Base-by-base conservation (phyloP, 2,888 invertebrate genomes). In the Acleris cristana region DNA sequence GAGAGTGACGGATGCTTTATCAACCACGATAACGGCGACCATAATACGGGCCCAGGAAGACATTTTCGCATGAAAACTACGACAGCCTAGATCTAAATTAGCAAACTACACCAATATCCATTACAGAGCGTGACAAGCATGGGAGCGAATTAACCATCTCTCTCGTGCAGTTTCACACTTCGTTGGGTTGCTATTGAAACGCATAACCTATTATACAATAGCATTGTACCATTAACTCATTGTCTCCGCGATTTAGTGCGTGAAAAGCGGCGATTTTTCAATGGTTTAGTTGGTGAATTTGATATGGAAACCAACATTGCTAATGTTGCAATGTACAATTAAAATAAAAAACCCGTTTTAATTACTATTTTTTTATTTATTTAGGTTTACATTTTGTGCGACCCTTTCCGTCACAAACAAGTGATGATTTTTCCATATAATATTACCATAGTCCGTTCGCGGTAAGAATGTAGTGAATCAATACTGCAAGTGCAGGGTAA, bases 121-220 rank as follows among this genome's bases (percentile, higher is more conserved):
- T 58, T 23, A 44, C 45, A 48, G n/a, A 58, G 57, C 23, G 18
- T 58, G 58, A 58, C 26, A 62, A 63, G 48, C 58, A 63, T 67
- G 58, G 48, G 26, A 67, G 45, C 34, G 64, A 65, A 65, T 72
- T 66, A 68, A 54, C 59, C 56, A 65, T 71, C 70, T 68, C 64
- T 67, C 67, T 54, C 68, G 68, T 64, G 63, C 64, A 68, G 69
- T 72, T 72, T 72, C 64, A 63, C 64, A 56, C 69, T 64, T 59
- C 62, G 72, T 65, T 64, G 70, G 53, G n/a, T 45, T 58, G 53
- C 65, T 61, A 68, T 73, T 63, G 30, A 67, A 53, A 63, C 58
- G 40, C 40, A 55, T 52, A 57, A 56, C 51, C 65, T 61, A 62
- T 69, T 69, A 69, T 61, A 57, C 65, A 65, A 65, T 61, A 23